phyloP scores from a whole-genome alignment of 2,888 invertebrate genomes.

The Kryphioiulus occultus region DNA sequence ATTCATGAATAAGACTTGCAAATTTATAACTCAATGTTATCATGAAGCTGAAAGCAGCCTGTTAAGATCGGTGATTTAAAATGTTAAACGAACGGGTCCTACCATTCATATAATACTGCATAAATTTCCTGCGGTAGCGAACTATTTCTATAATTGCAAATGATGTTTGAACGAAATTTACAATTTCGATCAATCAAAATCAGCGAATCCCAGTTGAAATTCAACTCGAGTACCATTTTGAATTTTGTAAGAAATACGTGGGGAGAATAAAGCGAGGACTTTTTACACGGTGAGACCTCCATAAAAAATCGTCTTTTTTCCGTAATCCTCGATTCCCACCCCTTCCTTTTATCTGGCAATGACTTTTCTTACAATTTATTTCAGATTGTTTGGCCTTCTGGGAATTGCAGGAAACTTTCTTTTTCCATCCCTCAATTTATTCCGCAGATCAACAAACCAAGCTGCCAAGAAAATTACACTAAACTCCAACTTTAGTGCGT shows the following conservation, averaged over 20 bases:
- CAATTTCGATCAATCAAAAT: conserved; percentile 25
- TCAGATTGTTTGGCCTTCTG: not conserved
- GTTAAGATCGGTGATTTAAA: not conserved
- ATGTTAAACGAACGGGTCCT: not conserved
- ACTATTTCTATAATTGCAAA: not conserved
- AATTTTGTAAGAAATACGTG: conserved; percentile 31
- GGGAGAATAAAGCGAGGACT: not conserved
- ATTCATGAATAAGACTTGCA: too few species aligned
- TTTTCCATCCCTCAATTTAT: conserved; percentile 19
- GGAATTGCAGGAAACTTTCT: not conserved
- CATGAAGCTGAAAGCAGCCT: not conserved
- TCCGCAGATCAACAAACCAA: conserved; percentile 30
- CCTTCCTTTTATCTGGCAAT: conserved; percentile 18
- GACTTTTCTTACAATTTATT: conserved; percentile 30
- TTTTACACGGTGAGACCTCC: not conserved
- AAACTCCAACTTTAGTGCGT: not conserved
- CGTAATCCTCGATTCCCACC: conserved; percentile 17
- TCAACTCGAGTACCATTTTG: conserved; percentile 17
- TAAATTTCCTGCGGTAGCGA: not conserved
- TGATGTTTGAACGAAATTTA: not conserved
- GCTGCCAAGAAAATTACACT: conserved; percentile 35
- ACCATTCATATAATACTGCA: not conserved
- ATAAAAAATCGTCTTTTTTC: conserved; percentile 16
- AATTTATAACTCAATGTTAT: not conserved
- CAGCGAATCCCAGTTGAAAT: not conserved